Base-by-base conservation (phyloP, 2,888 invertebrate genomes). In the Drosophila stalkeri region DNA sequence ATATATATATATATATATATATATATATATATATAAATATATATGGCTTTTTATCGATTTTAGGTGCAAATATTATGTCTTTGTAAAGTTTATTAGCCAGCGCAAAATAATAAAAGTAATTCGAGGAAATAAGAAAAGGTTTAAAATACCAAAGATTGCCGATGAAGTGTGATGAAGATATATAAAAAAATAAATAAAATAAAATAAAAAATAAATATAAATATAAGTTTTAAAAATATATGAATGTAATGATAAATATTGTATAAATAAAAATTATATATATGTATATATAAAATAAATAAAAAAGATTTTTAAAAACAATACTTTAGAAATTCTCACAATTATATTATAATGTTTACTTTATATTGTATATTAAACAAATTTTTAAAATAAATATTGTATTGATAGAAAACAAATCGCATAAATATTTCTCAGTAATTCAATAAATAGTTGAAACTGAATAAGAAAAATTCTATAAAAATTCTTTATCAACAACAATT, bases 41-140 rank as follows among this genome's bases (percentile, higher is more conserved):
- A 51, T 12, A 12, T 39, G 2, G 7, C 3, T 12, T 66, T 65
- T 16, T 61, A 11, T 39, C 9, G 46, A 14, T 57, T 47, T 39
- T 57, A n/a, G 20, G 47, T 64, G 39, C 39, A 64, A 49, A 33
- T 37, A 35, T 33, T n/a, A 56, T 39, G 6, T 1, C 3, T 18
- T 27, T 14, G 39, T 14, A 23, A 47, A 16, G 27, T 18, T 49
- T 3, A 39, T 60, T 31, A 39, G n/a, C 27, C 18, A 47, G 8
- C n/a, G 37, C 18, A 37, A 23, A 35, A 14, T 1, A 31, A 14
- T 43, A 4, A 31, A 43, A 20, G 33, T 14, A 7, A 27, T 1
- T 2, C n/a, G 16, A 27, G 6, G 20, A 44, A 12, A 20, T 18
- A 20, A 56, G 8, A 43, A 14, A 18, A 18, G 3, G 18, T 3